Percentiles rank a stretch among this genome's conserved stretches.
phyloP scores from a whole-genome alignment of 2,888 invertebrate species.

The Dendrolimus pini region DNA sequence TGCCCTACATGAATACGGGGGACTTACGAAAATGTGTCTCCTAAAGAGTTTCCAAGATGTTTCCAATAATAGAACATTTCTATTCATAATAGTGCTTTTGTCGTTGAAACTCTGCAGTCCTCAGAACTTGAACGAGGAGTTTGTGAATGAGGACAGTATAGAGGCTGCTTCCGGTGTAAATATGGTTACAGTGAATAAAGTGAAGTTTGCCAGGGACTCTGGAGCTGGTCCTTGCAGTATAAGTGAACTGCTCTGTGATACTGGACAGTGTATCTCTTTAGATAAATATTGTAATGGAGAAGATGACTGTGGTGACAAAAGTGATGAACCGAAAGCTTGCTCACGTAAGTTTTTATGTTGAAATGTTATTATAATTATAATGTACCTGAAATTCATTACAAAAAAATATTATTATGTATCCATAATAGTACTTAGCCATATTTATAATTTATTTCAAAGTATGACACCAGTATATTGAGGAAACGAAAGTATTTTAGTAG shows the following conservation, averaged over 20 bases:
- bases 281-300: conserved; percentile 87
- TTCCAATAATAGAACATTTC: conserved; percentile 53
- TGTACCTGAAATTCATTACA: background rate
- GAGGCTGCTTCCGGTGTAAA: conserved; percentile 39
- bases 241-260: conserved; percentile 79
- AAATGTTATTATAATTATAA: conserved; percentile 1
- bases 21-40: conserved; percentile 50
- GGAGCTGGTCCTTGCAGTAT: conserved; percentile 64
- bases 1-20: conserved; percentile 18
- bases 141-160: conserved; percentile 56
- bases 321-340: conserved; percentile 85
- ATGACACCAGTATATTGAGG: too few species aligned
- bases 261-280: conserved; percentile 82
- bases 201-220: conserved; percentile 42
- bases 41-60: conserved; percentile 48
- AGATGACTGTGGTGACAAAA: conserved; percentile 86
- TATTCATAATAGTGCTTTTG: conserved; percentile 60
- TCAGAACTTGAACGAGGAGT: conserved; percentile 62
- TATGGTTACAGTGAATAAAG: conserved; percentile 45
- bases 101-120: conserved; percentile 65
- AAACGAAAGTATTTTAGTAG: too few species aligned
- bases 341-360: conserved; percentile 79
- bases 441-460: too few species aligned
- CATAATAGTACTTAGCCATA: too few species aligned
- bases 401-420: too few species aligned